These are phyloP conservation scores for Equus przewalskii DNA, from an alignment of 2,113 vertebrate species.

Conservation along the genomic window DNA sequence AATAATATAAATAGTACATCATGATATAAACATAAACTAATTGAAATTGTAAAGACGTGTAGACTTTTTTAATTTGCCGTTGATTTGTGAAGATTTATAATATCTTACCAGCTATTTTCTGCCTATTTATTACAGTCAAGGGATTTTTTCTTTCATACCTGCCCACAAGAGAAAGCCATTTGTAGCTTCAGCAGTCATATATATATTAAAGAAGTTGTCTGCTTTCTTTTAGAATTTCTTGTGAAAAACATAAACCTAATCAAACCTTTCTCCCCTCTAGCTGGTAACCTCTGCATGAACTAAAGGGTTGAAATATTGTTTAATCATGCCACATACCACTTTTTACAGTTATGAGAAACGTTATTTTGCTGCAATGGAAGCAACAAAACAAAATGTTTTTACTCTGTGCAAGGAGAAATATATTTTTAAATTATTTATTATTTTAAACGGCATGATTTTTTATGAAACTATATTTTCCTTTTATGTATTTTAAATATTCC, in stretches of 20 bases:
- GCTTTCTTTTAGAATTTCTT: constrained; percentile 89
- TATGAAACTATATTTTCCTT: constrained; percentile 60
- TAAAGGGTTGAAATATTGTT: constrained; percentile 92
- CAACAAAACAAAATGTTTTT: constrained; percentile 86
- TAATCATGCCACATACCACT: constrained; percentile 89
- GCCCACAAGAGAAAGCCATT: constrained; percentile 84
- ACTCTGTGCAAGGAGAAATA: constrained; percentile 50
- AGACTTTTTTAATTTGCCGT: constrained; percentile 63
- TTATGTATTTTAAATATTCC: constrained; percentile 46
- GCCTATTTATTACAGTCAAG: constrained; percentile 79
- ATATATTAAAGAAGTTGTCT: constrained; percentile 87
- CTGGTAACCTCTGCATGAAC: constrained; percentile 92
- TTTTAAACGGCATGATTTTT: constrained; percentile 18
- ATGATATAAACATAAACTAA: constrained; percentile 8
- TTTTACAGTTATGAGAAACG: constrained; percentile 87
- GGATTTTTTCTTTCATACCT: constrained; percentile 82
- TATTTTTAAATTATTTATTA: constrained; percentile 76
- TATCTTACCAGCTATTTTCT: constrained; percentile 81
- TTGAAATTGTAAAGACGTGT: constrained; percentile 69
- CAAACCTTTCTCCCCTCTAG: constrained; percentile 91
- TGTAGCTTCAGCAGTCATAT: constrained; percentile 82
- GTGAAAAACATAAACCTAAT: constrained; percentile 91
- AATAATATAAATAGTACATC: neutral
- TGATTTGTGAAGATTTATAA: constrained; percentile 75
- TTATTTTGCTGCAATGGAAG: constrained; percentile 87